These are phyloP conservation scores for Parnassius apollo DNA, from an alignment of 2,888 invertebrate genomes.

Conservation along the genomic window DNA sequence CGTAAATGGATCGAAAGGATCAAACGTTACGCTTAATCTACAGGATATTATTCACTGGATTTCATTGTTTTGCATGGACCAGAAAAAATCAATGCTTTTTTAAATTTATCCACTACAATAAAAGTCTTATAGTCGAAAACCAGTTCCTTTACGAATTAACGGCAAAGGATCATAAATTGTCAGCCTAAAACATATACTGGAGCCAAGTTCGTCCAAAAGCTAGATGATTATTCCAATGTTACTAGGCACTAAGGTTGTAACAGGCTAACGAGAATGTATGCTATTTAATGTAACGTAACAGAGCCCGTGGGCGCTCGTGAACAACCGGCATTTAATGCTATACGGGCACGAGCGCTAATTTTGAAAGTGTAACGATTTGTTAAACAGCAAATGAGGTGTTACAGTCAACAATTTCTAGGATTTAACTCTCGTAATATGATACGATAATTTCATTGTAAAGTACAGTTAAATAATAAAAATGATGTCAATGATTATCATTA, in stretches of 20 bases:
- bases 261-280: constrained; percentile 13
- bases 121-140: too few species aligned
- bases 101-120: too few species aligned
- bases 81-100: too few species aligned
- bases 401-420: neutral
- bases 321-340: constrained; percentile 16
- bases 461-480: too few species aligned
- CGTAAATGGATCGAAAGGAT: too few species aligned
- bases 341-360: constrained; percentile 22
- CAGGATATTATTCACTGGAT: too few species aligned
- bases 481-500: too few species aligned
- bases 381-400: constrained; percentile 20
- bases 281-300: constrained; percentile 25
- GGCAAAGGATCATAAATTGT: neutral
- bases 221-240: constrained; percentile 9
- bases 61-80: too few species aligned
- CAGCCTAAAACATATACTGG: neutral
- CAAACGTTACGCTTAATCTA: too few species aligned
- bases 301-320: constrained; percentile 13
- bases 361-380: constrained; percentile 27
- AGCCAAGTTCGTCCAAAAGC: constrained; percentile 10
- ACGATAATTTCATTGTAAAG: too few species aligned
- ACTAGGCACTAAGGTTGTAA: constrained; percentile 14
- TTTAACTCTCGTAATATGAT: too few species aligned
- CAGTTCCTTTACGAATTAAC: neutral